Base-by-base conservation (phyloP, 2,113 vertebrate species). In the Cathartes aura region DNA sequence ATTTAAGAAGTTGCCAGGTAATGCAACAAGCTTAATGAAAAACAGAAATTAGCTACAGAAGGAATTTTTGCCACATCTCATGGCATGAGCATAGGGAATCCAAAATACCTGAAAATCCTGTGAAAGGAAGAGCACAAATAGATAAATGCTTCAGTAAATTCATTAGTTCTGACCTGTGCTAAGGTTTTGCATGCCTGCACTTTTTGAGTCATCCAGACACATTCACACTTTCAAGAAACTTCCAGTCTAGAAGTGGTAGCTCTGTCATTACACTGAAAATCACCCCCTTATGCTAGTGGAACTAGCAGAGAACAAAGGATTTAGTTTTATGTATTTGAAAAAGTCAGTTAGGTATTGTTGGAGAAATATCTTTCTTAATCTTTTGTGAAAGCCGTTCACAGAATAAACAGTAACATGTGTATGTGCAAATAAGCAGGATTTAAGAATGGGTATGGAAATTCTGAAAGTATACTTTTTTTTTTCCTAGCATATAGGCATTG, bases 1-100 rank as follows among this genome's bases (percentile, higher is more conserved):
- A 90, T 66, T 80, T 56, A 56, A 75, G 68, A 71, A 90, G 56
- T 21, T 84, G 22, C 36, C 24, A 83, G 45, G 27, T 74, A 93
- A 86, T 72, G 72, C 34, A 72, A 85, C 24, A 85, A 91, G 42
- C 36, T 67, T 81, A 84, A 96, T 56, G 38, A 90, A 95, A 93
- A 87, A 4, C 5, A 73, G 18, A 76, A 91, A 89, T 66, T 63
- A 87, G 47, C 48, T 78, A 55, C 32, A 90, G 45, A 73, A 85
- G 23, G 19, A 76, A 62, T 60, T 93, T 91, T 85, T 95, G 56
- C 24, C 76, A 38, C 8, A 34, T 40, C 26, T 71, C 42, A 32
- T 27, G n/a, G 32, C 27, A 53, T 38, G 47, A 92, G 16, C 55
- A 45, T 1, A n/a, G 5, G 34, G 34, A 73, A 75, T 34, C 11